phyloP scores from a whole-genome alignment of 2,888 invertebrate genomes.

The Leptinotarsa rubiginosa region DNA sequence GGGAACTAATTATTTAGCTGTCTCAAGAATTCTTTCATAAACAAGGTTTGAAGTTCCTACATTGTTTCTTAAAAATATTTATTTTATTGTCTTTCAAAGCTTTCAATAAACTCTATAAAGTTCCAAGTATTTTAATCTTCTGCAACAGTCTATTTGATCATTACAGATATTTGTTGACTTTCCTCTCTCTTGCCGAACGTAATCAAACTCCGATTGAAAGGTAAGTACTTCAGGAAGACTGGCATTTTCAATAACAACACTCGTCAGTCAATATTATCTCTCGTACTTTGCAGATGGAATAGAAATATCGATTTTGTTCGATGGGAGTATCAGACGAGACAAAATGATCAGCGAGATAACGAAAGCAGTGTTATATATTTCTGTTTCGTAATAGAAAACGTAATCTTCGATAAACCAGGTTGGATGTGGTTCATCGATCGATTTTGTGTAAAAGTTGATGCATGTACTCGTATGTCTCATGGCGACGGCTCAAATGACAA shows the following conservation, averaged over 20 bases:
- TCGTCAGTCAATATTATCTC: conserved; percentile 5
- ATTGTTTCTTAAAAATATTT: no score
- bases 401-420: neutral
- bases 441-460: no score
- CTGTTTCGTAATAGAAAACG: neutral
- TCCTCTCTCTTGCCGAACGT: neutral
- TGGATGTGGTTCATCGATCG: neutral
- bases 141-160: neutral
- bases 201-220: conserved; percentile 6
- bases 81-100: no score
- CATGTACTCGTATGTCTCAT: neutral
- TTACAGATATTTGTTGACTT: neutral
- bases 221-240: conserved; percentile 2
- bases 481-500: neutral
- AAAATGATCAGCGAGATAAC: conserved; percentile 1
- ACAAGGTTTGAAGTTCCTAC: no score
- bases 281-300: neutral
- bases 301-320: conserved; percentile 7
- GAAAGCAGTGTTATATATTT: neutral
- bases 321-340: neutral
- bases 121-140: neutral
- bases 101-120: no score
- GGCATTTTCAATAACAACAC: conserved; percentile 13
- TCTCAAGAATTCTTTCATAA: no score
- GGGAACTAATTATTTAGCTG: no score